Base-by-base conservation (phyloP, 2,888 invertebrate genomes). In the Trissolcus japonicus region DNA sequence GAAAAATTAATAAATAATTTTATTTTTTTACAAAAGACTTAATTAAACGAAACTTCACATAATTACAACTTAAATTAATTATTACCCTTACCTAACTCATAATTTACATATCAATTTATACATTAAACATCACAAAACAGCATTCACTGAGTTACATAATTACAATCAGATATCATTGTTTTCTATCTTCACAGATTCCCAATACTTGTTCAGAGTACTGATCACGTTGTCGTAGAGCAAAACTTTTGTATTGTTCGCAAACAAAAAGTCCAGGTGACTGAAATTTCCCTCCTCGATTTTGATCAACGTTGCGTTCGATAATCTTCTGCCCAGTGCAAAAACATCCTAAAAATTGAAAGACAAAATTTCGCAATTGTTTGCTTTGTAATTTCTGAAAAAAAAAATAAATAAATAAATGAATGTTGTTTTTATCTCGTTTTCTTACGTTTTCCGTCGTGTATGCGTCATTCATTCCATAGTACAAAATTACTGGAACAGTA, bases 201-300 rank as follows among this genome's bases (percentile, higher is more conserved):
- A 50, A 41, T 76, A 19, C 16, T 14, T 41, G 14, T 66, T 63
- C 7, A 76, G 40, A 19, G 62, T 73, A 25, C 51, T 19, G 17
- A 79, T 76, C 2, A 79, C 76, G 35, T 76, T 67, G 9, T 79
- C 62, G 19, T 79, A 79, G 2, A 79, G 66, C 17, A 79, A 63
- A 59, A 11, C 16, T 67, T 76, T 79, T 6, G 79, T 74, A 46
- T 79, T 67, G 9, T 74, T 76, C 0, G 66, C 68, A 40, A 79
- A 79, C 19, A 79, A 53, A 46, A 79, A 79, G 55, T 79, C 79
- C 6, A 79, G 67, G n/a, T 79, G 79, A 55, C 76, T 79, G 16
- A 79, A 79, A 46, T 69, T 79, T 13, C 62, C 46, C 35, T 72
- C 75, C 0, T 67, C 56, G 13, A 79, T 67, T 51, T 69, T 59